Conservation (phyloP, 2,797 vertebrate species). For the Crypturellus tataupa region DNA sequence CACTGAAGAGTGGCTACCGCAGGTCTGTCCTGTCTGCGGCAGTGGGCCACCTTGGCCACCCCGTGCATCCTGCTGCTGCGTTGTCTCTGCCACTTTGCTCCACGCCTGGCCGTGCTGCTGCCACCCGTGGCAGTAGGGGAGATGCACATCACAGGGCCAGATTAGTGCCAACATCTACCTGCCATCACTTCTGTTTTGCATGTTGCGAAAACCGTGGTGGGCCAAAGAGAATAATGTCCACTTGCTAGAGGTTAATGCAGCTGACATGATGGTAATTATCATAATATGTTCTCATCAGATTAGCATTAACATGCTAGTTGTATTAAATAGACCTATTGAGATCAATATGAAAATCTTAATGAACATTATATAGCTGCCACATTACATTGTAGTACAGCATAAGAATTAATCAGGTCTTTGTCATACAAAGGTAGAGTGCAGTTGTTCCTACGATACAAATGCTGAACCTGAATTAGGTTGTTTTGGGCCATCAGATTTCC, state of each 20-base stretch:
- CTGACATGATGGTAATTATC: not conserved
- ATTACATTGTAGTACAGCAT: not conserved
- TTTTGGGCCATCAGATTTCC: not conserved
- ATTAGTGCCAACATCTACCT: too few species aligned
- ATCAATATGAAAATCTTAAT: not conserved
- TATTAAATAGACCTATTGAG: not conserved
- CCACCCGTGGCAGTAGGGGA: not conserved
- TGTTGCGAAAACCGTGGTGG: not conserved
- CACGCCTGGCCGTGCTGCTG: not conserved
- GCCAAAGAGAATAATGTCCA: not conserved
- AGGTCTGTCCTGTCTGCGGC: accelerated
- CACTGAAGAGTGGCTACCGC: not conserved
- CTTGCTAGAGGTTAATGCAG: not conserved
- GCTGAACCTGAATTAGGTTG: not conserved
- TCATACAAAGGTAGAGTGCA: not conserved
- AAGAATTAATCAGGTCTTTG: not conserved
- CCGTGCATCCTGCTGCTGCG: not conserved
- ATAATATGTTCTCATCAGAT: not conserved
- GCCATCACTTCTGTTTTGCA: not conserved
- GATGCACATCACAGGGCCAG: not conserved
- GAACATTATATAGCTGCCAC: not conserved
- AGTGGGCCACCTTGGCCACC: not conserved
- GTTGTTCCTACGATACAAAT: not conserved
- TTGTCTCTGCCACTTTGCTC: not conserved
- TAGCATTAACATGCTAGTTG: not conserved